Evolutionary conservation across 1,140 invertebrate species (phyloP).

Genomic region (Hycleus cichorii): DNA sequence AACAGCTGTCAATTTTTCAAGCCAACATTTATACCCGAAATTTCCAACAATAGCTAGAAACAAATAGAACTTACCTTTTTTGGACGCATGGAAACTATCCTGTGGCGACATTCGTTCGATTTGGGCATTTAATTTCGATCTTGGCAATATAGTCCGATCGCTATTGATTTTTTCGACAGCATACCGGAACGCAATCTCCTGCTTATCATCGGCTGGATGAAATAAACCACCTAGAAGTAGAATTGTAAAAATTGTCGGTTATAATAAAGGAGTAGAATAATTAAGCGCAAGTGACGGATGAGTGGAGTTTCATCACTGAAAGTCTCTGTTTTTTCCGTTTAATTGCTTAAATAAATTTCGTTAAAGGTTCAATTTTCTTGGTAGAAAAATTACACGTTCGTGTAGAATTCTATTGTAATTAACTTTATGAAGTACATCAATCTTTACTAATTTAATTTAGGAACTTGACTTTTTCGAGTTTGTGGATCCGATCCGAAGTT

Average conservation of each 20-base stretch:
- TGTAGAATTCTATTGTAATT: no score
- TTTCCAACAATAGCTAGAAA: not conserved
- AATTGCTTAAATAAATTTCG: no score
- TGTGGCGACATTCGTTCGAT: slow-evolving; percentile 81
- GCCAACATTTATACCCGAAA: no score
- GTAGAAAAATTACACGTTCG: no score
- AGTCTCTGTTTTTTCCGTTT: no score
- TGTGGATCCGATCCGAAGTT: not conserved
- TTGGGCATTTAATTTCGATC: slow-evolving; percentile 74
- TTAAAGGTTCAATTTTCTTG: no score
- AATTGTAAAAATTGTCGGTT: no score
- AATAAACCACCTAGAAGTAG: slow-evolving; percentile 70
- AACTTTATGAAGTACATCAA: not conserved
- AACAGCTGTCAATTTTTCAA: no score
- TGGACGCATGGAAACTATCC: slow-evolving; percentile 87
- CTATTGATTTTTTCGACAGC: slow-evolving; percentile 84
- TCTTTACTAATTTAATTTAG: slow-evolving; percentile 8
- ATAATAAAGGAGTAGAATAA: not conserved
- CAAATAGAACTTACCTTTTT: slow-evolving; percentile 61
- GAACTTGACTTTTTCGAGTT: slow-evolving; percentile 5
- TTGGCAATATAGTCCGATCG: slow-evolving; percentile 70
- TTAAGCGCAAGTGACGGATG: not conserved
- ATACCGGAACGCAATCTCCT: slow-evolving; percentile 83
- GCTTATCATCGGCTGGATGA: slow-evolving; percentile 73
- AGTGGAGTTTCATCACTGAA: no score